Base-by-base conservation (phyloP, 2,888 invertebrate species). In the Sialis lutaria region DNA sequence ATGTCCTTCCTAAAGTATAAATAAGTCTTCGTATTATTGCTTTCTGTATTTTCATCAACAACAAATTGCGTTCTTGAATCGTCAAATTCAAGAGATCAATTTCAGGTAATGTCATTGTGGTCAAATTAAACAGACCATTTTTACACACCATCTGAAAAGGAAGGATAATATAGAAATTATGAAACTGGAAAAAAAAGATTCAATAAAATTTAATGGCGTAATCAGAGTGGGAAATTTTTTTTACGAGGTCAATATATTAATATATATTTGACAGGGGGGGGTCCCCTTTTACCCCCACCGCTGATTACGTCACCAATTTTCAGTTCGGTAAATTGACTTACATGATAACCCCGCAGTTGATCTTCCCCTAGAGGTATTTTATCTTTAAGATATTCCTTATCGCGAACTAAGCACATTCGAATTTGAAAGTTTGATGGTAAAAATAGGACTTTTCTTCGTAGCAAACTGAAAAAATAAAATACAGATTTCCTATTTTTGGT, bases 291-390 rank as follows among this genome's bases (percentile, higher is more conserved):
- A 22, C 22, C 22, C 22, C 22, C 22, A 22, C 22, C 22, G 4
- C 22, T 22, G 22, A 22, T 22, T 22, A 22, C 22, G 4, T 4
- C 22, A 22, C 22, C 4, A 22, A 22, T 22, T 22, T 22, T 22
- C 4, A 22, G 22, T 22, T 22, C 22, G 4, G 4, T 22, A 22
- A 2, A 22, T 33, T 40, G 45, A 60, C 62, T 59, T 56, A 65
- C 65, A 53, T 59, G 60, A 50, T 56, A 58, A 43, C 62, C 62
- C 42, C 46, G 48, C n/a, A 51, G 40, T 31, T 48, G 41, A 5
- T 33, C 33, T 40, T 51, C 48, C 33, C 48, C 45, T 12, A 51
- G 45, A 5, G 49, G 44, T n/a, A 44, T 33, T n/a, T 35, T 39
- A 31, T 46, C 33, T 30, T 37, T 42, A 8, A 51, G 35, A 2